These are phyloP conservation scores for Darevskia nairensis DNA, from an alignment of 2,797 vertebrate genomes.

Conservation along the genomic window DNA sequence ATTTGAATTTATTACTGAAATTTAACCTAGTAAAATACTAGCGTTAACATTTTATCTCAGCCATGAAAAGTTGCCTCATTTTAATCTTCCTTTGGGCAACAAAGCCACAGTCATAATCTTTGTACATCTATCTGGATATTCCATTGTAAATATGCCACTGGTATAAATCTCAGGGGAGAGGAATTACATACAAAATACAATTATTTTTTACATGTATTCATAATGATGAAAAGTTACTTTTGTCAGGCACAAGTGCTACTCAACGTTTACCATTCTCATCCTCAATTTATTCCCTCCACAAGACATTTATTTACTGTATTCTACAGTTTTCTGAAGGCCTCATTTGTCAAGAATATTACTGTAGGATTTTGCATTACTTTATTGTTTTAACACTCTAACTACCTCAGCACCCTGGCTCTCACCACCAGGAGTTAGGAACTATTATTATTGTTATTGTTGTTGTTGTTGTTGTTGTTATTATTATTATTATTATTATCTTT, in stretches of 20 bases:
- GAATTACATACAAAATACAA: slow-evolving; percentile 30
- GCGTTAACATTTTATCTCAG: neutral
- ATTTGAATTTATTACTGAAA: slow-evolving; percentile 16
- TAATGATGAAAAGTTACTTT: slow-evolving; percentile 14
- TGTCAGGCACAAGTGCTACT: neutral
- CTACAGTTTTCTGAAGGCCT: slow-evolving; percentile 14
- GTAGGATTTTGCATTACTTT: neutral
- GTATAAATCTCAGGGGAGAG: neutral
- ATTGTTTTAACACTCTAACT: neutral
- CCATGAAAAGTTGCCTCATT: slow-evolving; percentile 5
- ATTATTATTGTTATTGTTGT: too few species aligned
- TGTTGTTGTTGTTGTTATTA: too few species aligned
- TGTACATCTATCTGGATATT: slow-evolving; percentile 33
- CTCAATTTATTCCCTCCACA: neutral
- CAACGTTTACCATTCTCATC: neutral
- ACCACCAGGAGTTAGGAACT: too few species aligned
- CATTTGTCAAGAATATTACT: neutral
- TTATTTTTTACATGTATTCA: slow-evolving; percentile 6
- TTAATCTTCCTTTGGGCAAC: slow-evolving; percentile 22
- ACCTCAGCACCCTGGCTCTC: too few species aligned
- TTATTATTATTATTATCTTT: neutral
- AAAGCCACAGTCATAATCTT: neutral
- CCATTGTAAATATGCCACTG: slow-evolving; percentile 27
- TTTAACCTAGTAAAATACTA: neutral
- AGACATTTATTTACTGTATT: slow-evolving; percentile 29